Conservation (phyloP, 2,797 vertebrate species). For the Pelodytes ibericus region DNA sequence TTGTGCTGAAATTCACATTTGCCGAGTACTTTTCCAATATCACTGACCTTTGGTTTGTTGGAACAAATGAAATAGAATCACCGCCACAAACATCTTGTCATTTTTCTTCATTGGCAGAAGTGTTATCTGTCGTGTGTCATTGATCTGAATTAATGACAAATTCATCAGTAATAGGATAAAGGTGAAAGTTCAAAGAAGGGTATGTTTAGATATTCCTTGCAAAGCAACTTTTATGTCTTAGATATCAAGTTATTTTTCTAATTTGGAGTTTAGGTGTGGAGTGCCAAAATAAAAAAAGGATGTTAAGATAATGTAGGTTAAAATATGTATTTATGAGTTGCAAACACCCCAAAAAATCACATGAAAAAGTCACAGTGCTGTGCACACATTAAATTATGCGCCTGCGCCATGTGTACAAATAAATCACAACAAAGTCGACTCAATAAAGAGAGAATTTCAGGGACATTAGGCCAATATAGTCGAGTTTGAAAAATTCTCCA, state of each 20-base stretch:
- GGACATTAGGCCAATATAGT: too few species aligned
- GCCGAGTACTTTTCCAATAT: not conserved
- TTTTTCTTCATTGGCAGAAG: constrained; percentile 16
- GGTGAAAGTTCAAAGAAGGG: constrained; percentile 5
- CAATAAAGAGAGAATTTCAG: too few species aligned
- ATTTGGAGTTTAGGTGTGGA: not conserved
- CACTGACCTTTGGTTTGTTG: not conserved
- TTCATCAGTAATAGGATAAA: not conserved
- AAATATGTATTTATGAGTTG: too few species aligned
- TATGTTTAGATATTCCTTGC: too few species aligned
- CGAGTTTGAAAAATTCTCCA: too few species aligned
- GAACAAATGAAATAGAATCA: constrained; percentile 11
- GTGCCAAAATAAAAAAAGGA: not conserved
- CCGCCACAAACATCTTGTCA: constrained; percentile 4
- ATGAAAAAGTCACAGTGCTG: too few species aligned
- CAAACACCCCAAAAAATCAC: too few species aligned
- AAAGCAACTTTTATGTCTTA: too few species aligned
- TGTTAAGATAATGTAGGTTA: not conserved
- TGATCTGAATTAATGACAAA: constrained; percentile 29
- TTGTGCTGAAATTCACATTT: not conserved
- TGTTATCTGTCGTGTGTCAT: constrained; percentile 1
- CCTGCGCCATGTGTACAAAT: too few species aligned
- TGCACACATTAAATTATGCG: too few species aligned
- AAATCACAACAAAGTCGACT: too few species aligned
- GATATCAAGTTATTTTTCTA: not conserved